Evolutionary conservation across 2,113 vertebrate species (phyloP), one percentile per base, ranked within the genome.

Genomic region (Empidonax alnorum): DNA sequence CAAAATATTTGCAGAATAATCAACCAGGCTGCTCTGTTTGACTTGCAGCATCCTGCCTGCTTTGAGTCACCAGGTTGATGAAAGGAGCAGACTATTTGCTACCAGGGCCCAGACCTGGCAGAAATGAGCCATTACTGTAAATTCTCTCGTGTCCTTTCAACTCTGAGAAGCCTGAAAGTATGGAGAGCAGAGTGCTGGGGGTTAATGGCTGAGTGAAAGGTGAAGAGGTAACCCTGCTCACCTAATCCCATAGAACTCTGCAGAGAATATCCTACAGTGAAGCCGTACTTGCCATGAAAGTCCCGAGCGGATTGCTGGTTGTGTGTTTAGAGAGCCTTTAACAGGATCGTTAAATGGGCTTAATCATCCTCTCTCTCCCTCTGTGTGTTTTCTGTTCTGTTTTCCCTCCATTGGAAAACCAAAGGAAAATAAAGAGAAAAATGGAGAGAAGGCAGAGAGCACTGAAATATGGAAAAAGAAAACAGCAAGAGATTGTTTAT

Each of bases 1-100:
- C 50, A 96, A 96, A 97, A 88, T 95, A 93, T 96, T 96, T 96
- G 91, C 75, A 65, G 86, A 86, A 94, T 97, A 93, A 90, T 74
- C 80, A 92, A 2, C 23, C 30, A 17, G 55, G 47, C 66, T 80
- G 44, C 59, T 80, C 53, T 86, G 79, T 46, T 72, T 90, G 83
- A 63, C 41, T 56, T 55, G 79, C 61, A 90, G 74, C 67, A 80
- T 83, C 74, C 87, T 67, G 42, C 52, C 75, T 90, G 87, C 78
- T 83, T 80, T 71, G 56, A 91, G 87, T 30, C 75, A 75, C 85
- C 65, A 9, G 61, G 56, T 3, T 65, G 65, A 49, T 49, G 62
- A 79, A 55, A 52, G 56, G 72, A 86, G 37, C 3, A 0, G 20
- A n/a, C 52, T 86, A 0, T 56, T 41, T 92, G 42, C 90, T 61